Evolutionary conservation across 2,888 invertebrate genomes (phyloP).

Genomic region (Drosophila hawaiiensis): DNA sequence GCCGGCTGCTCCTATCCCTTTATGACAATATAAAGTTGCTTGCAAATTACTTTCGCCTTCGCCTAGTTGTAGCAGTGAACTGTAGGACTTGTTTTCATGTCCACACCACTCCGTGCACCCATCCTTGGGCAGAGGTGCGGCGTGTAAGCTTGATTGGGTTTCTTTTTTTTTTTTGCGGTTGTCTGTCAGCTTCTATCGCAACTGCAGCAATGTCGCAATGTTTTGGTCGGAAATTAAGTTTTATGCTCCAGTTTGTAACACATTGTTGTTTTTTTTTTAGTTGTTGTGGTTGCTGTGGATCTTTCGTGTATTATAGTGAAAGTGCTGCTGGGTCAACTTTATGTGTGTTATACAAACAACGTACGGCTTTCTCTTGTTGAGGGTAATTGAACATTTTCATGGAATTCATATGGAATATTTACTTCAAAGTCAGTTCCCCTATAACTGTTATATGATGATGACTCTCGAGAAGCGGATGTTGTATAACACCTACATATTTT

Average conservation of each 20-base stretch:
- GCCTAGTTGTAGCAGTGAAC: conserved; percentile 33
- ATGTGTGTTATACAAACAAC: neutral
- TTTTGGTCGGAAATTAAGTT: conserved; percentile 71
- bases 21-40: conserved; percentile 58
- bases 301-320: conserved; percentile 31
- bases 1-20: conserved; percentile 11
- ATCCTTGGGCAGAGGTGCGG: conserved; percentile 22
- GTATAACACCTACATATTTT: neutral
- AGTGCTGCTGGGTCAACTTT: conserved; percentile 28
- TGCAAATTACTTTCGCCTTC: conserved; percentile 79
- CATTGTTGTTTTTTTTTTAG: conserved; percentile 29
- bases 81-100: conserved; percentile 12
- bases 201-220: conserved; percentile 63
- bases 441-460: neutral
- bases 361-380: neutral
- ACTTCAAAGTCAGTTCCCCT: neutral
- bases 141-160: conserved; percentile 75
- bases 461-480: neutral
- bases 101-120: neutral
- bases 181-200: conserved; percentile 48
- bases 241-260: conserved; percentile 72
- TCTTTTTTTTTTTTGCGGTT: conserved; percentile 61
- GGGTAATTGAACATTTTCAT: conserved; percentile 13
- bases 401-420: neutral
- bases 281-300: conserved; percentile 6